phyloP scores from a whole-genome alignment of 2,113 vertebrate species.

The Miniopterus natalensis region DNA sequence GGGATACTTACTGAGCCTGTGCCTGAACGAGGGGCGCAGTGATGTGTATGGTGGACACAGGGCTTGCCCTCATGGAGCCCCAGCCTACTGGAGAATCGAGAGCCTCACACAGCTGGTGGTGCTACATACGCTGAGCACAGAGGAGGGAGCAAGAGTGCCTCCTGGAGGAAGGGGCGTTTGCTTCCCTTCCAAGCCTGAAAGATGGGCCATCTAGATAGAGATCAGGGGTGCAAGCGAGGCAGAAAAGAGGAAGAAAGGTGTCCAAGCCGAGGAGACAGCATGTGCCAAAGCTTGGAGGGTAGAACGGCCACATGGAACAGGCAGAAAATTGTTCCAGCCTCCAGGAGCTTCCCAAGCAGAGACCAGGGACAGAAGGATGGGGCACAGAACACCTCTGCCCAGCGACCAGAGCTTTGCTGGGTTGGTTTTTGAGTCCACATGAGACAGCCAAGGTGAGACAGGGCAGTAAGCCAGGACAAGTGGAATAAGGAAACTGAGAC shows the following conservation, averaged over 20 bases:
- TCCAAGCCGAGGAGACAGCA: background rate
- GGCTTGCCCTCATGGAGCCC: background rate
- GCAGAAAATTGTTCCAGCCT: background rate
- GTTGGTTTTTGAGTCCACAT: background rate
- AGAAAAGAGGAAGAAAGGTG: background rate
- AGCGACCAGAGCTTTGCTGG: rapidly evolving
- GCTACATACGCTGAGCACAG: rapidly evolving
- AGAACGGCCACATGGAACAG: background rate
- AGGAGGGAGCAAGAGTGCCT: background rate
- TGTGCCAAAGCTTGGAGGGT: background rate
- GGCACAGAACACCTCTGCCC: background rate
- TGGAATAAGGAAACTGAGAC: too few relatives aligned
- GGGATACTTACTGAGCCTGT: background rate
- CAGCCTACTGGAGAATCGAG: background rate
- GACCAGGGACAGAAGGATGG: background rate
- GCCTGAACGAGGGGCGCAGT: background rate
- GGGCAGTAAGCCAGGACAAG: too few relatives aligned
- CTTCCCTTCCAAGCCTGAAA: background rate
- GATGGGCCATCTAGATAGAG: background rate
- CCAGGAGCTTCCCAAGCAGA: background rate
- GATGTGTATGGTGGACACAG: rapidly evolving
- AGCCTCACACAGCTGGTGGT: too few relatives aligned
- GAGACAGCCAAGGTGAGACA: too few relatives aligned
- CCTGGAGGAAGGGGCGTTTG: background rate
- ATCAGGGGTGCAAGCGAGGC: background rate